Percentiles rank a stretch among this genome's conserved stretches.
These are phyloP conservation scores for Hoplodrina ambigua DNA, from an alignment of 2,888 invertebrate species.

Conservation along the genomic window DNA sequence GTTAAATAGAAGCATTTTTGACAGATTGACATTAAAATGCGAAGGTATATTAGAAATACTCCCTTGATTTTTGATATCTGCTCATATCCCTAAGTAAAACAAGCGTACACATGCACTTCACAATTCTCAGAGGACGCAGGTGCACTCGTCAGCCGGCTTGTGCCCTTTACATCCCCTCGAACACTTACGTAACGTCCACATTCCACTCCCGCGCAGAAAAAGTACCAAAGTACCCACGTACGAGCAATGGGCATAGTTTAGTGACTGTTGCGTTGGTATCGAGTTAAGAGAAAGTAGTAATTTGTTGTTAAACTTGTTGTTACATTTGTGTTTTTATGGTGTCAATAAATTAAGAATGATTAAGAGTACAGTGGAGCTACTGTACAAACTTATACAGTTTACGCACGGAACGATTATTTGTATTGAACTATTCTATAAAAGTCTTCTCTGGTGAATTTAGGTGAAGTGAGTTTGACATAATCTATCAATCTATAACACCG, in stretches of 20 bases:
- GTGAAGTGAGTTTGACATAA: too few relatives aligned
- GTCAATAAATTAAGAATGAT: constrained; percentile 23
- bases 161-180: constrained; percentile 55
- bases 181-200: constrained; percentile 36
- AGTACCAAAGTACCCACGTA: constrained; percentile 27
- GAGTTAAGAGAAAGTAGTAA: constrained; percentile 18
- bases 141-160: constrained; percentile 56
- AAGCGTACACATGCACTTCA: constrained; percentile 15
- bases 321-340: constrained; percentile 6
- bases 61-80: not conserved
- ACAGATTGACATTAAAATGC: too few relatives aligned
- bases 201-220: constrained; percentile 41
- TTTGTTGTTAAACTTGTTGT: constrained; percentile 9
- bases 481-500: too few relatives aligned
- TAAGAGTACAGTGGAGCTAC: not conserved
- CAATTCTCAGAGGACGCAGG: constrained; percentile 51
- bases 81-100: not conserved
- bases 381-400: not conserved
- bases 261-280: not conserved
- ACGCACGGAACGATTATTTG: not conserved
- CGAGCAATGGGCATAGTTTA: constrained; percentile 8
- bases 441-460: not conserved
- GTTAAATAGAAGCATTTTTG: too few relatives aligned
- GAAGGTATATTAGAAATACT: too few relatives aligned
- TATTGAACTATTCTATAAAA: not conserved